These are phyloP conservation scores for Castor canadensis DNA, from an alignment of 2,113 vertebrate species.

Conservation along the genomic window DNA sequence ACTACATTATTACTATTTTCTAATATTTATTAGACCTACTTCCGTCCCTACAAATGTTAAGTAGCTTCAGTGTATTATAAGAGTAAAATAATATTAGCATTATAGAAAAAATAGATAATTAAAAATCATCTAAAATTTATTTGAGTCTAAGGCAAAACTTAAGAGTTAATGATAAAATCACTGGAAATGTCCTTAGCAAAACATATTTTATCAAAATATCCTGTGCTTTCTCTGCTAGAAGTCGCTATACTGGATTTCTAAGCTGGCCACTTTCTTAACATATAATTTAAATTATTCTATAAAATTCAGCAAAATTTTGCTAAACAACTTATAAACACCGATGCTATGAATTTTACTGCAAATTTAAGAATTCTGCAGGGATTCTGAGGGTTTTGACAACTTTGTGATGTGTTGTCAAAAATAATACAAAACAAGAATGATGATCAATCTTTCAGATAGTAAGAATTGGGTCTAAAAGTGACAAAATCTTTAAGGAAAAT, in stretches of 20 bases:
- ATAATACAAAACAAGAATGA: slow-evolving; percentile 45
- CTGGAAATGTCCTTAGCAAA: background rate
- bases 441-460: slow-evolving; percentile 45
- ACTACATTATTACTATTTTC: background rate
- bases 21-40: slow-evolving; percentile 17
- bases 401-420: slow-evolving; percentile 41
- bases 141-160: background rate
- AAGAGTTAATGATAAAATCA: background rate
- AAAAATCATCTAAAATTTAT: background rate
- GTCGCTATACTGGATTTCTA: background rate
- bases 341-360: slow-evolving; percentile 8
- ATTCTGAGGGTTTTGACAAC: slow-evolving; percentile 51
- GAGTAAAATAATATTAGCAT: background rate
- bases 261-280: background rate
- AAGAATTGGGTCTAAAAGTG: background rate
- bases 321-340: background rate
- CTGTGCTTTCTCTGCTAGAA: background rate
- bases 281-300: slow-evolving; percentile 1
- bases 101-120: background rate
- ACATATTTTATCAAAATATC: background rate
- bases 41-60: background rate
- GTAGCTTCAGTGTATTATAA: background rate
- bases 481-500: slow-evolving; percentile 10
- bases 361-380: slow-evolving; percentile 51
- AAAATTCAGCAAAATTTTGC: background rate